Conservation (phyloP, 2,797 vertebrate species). For the Macropodus opercularis region DNA sequence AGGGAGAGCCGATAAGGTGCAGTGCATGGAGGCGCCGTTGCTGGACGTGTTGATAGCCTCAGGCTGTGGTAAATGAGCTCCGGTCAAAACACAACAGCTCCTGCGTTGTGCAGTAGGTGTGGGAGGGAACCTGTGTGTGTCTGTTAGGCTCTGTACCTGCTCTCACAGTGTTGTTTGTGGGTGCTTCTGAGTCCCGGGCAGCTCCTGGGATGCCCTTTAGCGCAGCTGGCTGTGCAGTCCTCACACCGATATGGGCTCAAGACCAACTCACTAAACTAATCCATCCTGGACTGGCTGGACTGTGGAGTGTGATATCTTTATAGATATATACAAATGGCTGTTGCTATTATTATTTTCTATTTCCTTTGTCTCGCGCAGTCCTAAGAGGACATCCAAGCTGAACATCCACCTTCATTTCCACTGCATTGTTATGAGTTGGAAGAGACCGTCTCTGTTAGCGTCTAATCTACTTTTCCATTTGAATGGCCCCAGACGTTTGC, state of each 20-base stretch:
- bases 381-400: no score
- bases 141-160: neutral
- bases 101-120: conserved; percentile 30
- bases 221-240: conserved; percentile 28
- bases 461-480: conserved; percentile 6
- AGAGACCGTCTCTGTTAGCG: neutral
- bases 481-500: neutral
- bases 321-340: no score
- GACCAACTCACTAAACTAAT: conserved; percentile 29
- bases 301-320: no score
- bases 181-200: conserved; percentile 17
- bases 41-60: conserved; percentile 39
- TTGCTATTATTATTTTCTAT: neutral
- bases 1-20: conserved; percentile 36
- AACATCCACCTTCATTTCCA: no score
- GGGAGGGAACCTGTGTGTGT: conserved; percentile 27
- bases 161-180: conserved; percentile 18
- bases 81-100: conserved; percentile 56
- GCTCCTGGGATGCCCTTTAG: conserved; percentile 22
- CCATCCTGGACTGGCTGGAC: conserved; percentile 12
- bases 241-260: conserved; percentile 25
- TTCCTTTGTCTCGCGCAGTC: neutral
- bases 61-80: conserved; percentile 59
- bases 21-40: neutral
- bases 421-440: neutral